A percentile compares a stretch with the other conserved stretches of the same genome.
Conservation (phyloP, 2,888 invertebrate species). For the Cynaeus angustus region DNA sequence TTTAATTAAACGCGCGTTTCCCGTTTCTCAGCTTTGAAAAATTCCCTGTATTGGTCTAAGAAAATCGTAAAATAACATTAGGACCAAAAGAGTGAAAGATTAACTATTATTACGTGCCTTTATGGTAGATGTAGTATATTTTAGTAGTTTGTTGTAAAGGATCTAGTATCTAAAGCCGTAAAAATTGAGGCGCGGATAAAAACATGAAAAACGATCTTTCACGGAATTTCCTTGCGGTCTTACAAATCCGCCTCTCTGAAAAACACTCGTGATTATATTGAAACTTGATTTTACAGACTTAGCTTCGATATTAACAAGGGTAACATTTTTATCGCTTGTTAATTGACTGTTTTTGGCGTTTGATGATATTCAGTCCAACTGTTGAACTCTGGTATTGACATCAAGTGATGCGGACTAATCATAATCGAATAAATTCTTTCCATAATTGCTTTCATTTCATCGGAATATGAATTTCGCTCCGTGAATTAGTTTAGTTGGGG, state of each 20-base stretch:
- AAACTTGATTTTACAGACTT: constrained; percentile 17
- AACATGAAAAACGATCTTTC: constrained; percentile 43
- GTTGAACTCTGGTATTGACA: constrained; percentile 18
- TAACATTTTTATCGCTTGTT: not conserved
- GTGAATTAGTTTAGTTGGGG: constrained; percentile 11
- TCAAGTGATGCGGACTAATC: constrained; percentile 21
- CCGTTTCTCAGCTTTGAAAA: not conserved
- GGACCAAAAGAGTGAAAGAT: not conserved
- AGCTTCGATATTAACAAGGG: not conserved
- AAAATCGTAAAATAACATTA: not conserved
- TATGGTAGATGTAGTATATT: constrained; percentile 16
- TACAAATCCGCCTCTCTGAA: constrained; percentile 27
- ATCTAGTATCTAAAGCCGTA: constrained; percentile 29
- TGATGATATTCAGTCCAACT: not conserved
- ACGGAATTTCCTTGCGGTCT: constrained; percentile 23
- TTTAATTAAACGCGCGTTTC: constrained; percentile 6
- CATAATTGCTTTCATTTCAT: constrained; percentile 19
- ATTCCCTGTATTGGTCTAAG: not conserved
- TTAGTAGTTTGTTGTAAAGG: constrained; percentile 37
- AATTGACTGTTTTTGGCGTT: constrained; percentile 2
- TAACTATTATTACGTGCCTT: constrained; percentile 1
- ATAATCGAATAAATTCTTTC: constrained; percentile 31
- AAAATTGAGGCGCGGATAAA: constrained; percentile 35
- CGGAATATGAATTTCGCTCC: constrained; percentile 19
- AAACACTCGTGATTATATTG: constrained; percentile 27